Percentiles rank a stretch among this genome's conserved stretches.
These are phyloP conservation scores for Lineus longissimus DNA, from an alignment of 1,140 invertebrate species.

Conservation along the genomic window DNA sequence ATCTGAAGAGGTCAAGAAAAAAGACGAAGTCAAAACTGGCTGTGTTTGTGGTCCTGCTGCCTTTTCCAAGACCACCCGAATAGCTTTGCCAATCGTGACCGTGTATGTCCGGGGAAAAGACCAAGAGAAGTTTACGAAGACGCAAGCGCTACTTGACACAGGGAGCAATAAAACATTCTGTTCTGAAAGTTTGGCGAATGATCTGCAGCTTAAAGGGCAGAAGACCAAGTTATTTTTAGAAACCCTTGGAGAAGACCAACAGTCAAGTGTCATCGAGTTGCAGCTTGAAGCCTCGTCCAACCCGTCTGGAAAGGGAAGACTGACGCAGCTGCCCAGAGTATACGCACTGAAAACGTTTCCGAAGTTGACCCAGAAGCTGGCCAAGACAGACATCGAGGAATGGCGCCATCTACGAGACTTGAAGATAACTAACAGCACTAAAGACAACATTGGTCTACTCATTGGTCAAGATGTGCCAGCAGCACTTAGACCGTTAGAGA, in stretches of 20 bases:
- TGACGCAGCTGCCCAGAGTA: background rate
- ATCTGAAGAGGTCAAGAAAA: background rate
- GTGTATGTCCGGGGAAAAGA: background rate
- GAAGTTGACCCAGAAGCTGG: background rate
- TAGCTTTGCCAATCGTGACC: background rate
- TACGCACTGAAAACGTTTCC: background rate
- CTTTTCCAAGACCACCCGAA: too few relatives aligned
- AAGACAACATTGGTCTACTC: slow-evolving; percentile 1
- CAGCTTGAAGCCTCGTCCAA: too few relatives aligned
- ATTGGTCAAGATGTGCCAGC: slow-evolving; percentile 6
- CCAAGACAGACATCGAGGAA: background rate
- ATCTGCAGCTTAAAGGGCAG: too few relatives aligned
- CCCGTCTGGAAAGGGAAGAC: background rate
- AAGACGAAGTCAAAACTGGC: background rate
- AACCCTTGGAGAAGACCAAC: too few relatives aligned
- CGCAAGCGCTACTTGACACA: too few relatives aligned
- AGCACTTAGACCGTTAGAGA: slow-evolving; percentile 2
- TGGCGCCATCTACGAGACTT: background rate
- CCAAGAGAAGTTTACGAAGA: background rate
- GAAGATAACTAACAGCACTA: too few relatives aligned
- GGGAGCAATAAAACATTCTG: too few relatives aligned
- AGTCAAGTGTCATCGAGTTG: too few relatives aligned
- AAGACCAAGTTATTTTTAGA: too few relatives aligned
- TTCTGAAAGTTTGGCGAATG: too few relatives aligned
- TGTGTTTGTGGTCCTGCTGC: too few relatives aligned